phyloP scores from a whole-genome alignment of 2,888 invertebrate genomes.

The Tuberolachnus salignus region DNA sequence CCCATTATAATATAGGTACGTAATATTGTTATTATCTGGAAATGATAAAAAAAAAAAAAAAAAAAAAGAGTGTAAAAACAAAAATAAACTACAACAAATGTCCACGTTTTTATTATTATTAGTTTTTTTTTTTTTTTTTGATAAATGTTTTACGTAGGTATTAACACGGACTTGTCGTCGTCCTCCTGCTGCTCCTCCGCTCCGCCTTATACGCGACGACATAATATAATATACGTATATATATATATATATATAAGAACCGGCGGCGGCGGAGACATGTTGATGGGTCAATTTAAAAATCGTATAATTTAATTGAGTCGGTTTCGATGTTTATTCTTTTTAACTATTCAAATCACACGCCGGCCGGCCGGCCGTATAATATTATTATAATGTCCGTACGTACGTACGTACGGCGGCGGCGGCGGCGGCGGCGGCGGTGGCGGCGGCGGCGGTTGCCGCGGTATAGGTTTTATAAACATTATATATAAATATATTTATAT shows the following conservation, averaged over 20 bases:
- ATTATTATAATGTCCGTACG: neutral
- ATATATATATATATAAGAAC: conserved; percentile 14
- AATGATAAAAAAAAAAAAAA: neutral
- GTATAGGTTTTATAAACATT: too few relatives aligned
- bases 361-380: neutral
- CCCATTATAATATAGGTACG: conserved; percentile 42
- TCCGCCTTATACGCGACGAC: neutral
- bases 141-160: conserved; percentile 56
- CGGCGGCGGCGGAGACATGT: conserved; percentile 29
- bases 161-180: conserved; percentile 35
- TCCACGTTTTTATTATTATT: conserved; percentile 32
- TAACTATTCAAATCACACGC: conserved; percentile 52
- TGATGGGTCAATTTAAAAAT: conserved; percentile 56
- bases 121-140: conserved; percentile 3
- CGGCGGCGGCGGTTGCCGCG: conserved; percentile 2
- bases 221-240: conserved; percentile 21
- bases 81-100: conserved; percentile 43
- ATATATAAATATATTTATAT: too few relatives aligned
- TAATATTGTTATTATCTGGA: neutral
- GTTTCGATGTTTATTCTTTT: conserved; percentile 55
- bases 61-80: neutral
- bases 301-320: conserved; percentile 56
- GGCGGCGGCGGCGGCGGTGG: neutral
- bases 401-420: too few relatives aligned
- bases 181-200: conserved; percentile 16